Percentiles rank a stretch among this genome's conserved stretches.
Conservation (phyloP, 1,140 invertebrate genomes). For the Drosophila truncata region DNA sequence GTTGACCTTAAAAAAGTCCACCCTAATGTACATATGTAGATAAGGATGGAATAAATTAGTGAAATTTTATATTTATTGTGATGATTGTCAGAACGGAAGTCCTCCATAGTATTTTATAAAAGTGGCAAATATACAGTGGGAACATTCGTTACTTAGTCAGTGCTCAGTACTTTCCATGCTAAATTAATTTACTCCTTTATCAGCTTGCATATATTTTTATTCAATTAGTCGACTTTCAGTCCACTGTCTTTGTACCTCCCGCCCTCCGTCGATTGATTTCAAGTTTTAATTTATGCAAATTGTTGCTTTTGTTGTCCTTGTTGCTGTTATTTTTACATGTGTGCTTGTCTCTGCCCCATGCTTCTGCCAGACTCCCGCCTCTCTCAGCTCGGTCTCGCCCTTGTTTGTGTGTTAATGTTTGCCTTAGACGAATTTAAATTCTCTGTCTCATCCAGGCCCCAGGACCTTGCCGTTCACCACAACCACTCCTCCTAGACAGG, state of each 20-base stretch:
- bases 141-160: not conserved
- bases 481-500: not conserved
- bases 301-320: conserved; percentile 74
- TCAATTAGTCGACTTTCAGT: conserved; percentile 9
- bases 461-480: conserved; percentile 12
- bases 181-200: conserved; percentile 3
- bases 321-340: conserved; percentile 70
- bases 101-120: too few species aligned
- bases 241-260: conserved; percentile 37
- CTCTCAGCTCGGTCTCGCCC: not conserved
- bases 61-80: too few species aligned
- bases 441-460: conserved; percentile 29
- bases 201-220: conserved; percentile 3
- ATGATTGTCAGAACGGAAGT: too few species aligned
- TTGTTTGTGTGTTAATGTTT: conserved; percentile 62
- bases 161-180: too few species aligned
- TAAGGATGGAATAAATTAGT: too few species aligned
- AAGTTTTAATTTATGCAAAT: conserved; percentile 85
- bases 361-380: not conserved
- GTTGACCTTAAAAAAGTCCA: too few species aligned
- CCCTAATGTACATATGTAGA: too few species aligned
- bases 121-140: too few species aligned
- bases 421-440: conserved; percentile 76
- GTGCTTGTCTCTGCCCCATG: conserved; percentile 17
- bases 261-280: conserved; percentile 58